Base-by-base conservation (phyloP, 2,888 invertebrate genomes). In the Teleiodes luculella region DNA sequence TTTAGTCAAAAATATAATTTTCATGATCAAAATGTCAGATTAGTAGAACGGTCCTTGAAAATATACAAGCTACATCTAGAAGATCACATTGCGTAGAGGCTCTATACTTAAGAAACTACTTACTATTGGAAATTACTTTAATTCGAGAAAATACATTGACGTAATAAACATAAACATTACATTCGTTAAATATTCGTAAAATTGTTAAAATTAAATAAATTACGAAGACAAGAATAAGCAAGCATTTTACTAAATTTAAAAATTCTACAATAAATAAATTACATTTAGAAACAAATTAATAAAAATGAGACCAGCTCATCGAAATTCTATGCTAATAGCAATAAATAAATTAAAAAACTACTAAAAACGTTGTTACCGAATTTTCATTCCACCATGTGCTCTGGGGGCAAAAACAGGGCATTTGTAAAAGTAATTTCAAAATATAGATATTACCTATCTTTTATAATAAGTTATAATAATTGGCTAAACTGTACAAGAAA, bases 61-160 rank as follows among this genome's bases (percentile, higher is more conserved):
- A 4, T 67, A 65, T 64, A 68, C 59, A 68, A 68, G 67, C 72
- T 78, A 76, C 64, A 60, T 63, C 82, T 87, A 86, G 75, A 84
- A 86, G 84, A 87, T 86, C 85, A 87, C 86, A 86, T 78, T 81
- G 83, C 77, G 68, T 78, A 79, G 76, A 83, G 76, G 77, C 80
- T 77, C 76, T 65, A 37, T 41, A 72, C 70, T 74, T 78, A 76
- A 66, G 55, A 64, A 65, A 66, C 66, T 61, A 43, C 54, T 52
- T 52, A 57, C 57, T 64, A 52, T 13, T 47, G 57, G 53, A 56
- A 57, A 56, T 52, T 57, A 57, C 30, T n/a, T 39, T 20, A 20
- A 16, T 48, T 37, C 30, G 13, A n/a, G 13, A 16, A 35, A 37
- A 45, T 14, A 43, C 33, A 35, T 28, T 6, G 3, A 35, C 37